Evolutionary conservation across 2,888 invertebrate genomes (phyloP).

Genomic region (Drosophila meridiana): DNA sequence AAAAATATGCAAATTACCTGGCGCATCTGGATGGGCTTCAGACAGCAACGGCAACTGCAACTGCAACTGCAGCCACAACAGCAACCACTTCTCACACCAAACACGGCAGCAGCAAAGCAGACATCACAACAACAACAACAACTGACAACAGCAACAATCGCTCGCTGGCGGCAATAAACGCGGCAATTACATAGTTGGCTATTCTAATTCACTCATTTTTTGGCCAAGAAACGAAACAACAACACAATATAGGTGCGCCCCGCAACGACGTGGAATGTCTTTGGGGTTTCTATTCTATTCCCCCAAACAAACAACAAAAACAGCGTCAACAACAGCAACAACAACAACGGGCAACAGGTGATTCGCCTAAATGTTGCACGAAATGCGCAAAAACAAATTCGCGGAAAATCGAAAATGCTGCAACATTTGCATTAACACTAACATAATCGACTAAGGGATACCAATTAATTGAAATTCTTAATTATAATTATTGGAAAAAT

Average conservation of each 20-base stretch:
- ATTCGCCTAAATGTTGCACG: constrained; percentile 77
- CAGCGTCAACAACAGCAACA: constrained; percentile 6
- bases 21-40: constrained; percentile 38
- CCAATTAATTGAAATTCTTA: constrained; percentile 1
- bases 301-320: constrained; percentile 24
- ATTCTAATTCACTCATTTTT: constrained; percentile 79
- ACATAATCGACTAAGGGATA: constrained; percentile 14
- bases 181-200: constrained; percentile 76
- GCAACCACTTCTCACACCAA: constrained; percentile 49
- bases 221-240: constrained; percentile 34
- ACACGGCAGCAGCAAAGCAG: constrained; percentile 20
- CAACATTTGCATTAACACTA: constrained; percentile 19
- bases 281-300: constrained; percentile 37
- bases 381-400: constrained; percentile 76
- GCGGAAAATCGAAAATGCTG: constrained; percentile 57
- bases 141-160: constrained; percentile 34
- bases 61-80: constrained; percentile 15
- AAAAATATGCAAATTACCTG: constrained; percentile 51
- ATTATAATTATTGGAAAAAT: no score
- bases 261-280: constrained; percentile 52
- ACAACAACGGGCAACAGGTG: constrained; percentile 69
- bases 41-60: constrained; percentile 2
- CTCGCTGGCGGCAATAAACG: constrained; percentile 63
- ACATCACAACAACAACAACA: constrained; percentile 28
- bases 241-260: constrained; percentile 64